Base-by-base conservation (phyloP, 2,888 invertebrate genomes). In the Pharmacophagus antenor region DNA sequence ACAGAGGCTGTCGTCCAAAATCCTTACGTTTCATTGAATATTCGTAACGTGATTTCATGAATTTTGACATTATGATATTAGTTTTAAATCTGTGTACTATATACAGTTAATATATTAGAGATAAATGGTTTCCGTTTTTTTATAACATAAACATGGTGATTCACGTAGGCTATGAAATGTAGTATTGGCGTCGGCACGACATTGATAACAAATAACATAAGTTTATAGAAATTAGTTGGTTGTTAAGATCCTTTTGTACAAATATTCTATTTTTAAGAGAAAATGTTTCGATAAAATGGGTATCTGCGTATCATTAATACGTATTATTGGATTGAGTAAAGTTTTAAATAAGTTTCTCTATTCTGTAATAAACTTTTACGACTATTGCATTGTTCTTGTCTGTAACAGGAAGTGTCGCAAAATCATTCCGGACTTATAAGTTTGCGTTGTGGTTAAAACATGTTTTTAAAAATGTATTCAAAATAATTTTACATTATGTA, bases 1-100 rank as follows among this genome's bases (percentile, higher is more conserved):
- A 93, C 54, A 90, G 75, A 59, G 88, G 82, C 65, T 89, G 85
- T 47, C 81, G 86, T 1, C 92, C 93, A 64, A 92, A 92, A 61
- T 84, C 79, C 63, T 77, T 82, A 37, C 92, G 83, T 48, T 76
- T 68, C 68, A 92, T 93, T 10, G 85, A 79, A 64, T 92, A 93
- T 61, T 84, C 84, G 58, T 86, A 90, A 8, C 76, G 77, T 8
- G 76, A 76, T 68, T 84, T 83, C 41, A 72, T 70, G 55, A 78
- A 85, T 27, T 73, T 73, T 65, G 75, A 72, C 77, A 79, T 81
- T 62, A 52, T 68, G 15, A n/a, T 10, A 31, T n/a, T n/a, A n/a
- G n/a, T n/a, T n/a, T n/a, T n/a, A n/a, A n/a, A n/a, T n/a, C n/a
- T n/a, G n/a, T n/a, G n/a, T n/a, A 27, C 15, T 18, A 27, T 18